phyloP scores from a whole-genome alignment of 2,113 vertebrate genomes.

The Gymnarchus niloticus region DNA sequence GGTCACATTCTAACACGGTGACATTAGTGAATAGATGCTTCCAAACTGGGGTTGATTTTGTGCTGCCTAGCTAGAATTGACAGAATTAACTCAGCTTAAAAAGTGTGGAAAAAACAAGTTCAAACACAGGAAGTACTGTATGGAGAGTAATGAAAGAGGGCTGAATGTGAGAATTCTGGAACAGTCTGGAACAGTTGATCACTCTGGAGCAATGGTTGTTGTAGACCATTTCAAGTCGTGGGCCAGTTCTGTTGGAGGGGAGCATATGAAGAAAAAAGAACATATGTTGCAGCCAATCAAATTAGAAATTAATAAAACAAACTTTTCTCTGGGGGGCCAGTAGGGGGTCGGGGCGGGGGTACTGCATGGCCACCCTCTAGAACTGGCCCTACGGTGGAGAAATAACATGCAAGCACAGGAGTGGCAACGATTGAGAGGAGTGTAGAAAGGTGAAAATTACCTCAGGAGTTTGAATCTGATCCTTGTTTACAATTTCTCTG shows the following conservation, averaged over 20 bases:
- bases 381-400: no score
- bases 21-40: not conserved
- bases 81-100: not conserved
- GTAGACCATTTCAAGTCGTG: no score
- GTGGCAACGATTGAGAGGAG: not conserved
- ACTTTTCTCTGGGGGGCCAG: no score
- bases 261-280: no score
- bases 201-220: no score
- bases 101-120: not conserved
- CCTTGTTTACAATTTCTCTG: not conserved
- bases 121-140: not conserved
- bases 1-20: not conserved
- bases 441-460: not conserved
- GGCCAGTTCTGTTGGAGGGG: no score
- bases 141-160: not conserved
- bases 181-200: not conserved
- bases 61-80: not conserved
- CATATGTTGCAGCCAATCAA: no score
- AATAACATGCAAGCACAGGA: not conserved
- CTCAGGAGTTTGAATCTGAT: not conserved
- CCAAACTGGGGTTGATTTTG: not conserved
- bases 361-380: no score
- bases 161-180: not conserved
- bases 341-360: no score
- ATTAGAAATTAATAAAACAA: no score